Conservation (phyloP, 2,113 vertebrate genomes). For the Ariopsis seemanni region DNA sequence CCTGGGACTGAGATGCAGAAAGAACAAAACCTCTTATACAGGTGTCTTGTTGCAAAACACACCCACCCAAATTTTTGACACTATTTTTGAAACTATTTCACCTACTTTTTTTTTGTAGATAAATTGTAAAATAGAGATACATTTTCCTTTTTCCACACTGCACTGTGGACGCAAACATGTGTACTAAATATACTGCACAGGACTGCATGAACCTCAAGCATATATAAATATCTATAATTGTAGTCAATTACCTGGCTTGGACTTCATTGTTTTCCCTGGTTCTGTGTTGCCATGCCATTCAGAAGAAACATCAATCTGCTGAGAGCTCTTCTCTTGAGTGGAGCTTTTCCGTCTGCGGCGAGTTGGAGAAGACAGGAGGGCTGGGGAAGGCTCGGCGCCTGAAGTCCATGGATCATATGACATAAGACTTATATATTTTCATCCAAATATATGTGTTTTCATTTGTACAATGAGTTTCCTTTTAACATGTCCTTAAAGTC, state of each 20-base stretch:
- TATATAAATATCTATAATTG: neutral
- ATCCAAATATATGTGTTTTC: neutral
- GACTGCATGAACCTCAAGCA: neutral
- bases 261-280: constrained; percentile 74
- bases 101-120: neutral
- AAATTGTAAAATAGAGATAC: neutral
- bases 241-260: constrained; percentile 78
- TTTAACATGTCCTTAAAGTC: neutral
- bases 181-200: neutral
- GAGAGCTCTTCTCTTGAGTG: constrained; percentile 66
- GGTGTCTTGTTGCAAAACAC: neutral
- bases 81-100: neutral
- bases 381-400: constrained; percentile 92
- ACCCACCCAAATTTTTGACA: neutral
- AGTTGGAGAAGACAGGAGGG: constrained; percentile 82
- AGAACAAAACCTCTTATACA: neutral
- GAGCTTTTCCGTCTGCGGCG: constrained; percentile 74
- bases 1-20: neutral
- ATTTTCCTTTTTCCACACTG: neutral
- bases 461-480: constrained; percentile 3
- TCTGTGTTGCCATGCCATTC: constrained; percentile 72
- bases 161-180: neutral
- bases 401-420: neutral
- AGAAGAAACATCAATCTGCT: constrained; percentile 63
- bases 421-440: neutral